Conservation (phyloP, 2,797 vertebrate species). For the Darevskia nairensis region DNA sequence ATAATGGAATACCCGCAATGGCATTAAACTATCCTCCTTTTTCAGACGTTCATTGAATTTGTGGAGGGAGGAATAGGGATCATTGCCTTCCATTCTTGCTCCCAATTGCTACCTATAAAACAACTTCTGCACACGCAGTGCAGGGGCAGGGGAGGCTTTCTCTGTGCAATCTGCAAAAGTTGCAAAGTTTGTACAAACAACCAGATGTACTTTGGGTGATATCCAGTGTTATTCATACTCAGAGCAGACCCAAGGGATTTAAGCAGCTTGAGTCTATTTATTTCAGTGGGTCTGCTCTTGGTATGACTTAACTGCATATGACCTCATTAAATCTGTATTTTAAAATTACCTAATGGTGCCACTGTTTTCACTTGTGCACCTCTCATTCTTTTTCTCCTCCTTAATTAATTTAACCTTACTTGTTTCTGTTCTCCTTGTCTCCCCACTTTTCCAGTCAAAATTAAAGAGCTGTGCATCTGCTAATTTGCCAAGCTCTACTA, state of each 20-base stretch:
- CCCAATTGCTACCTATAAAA: not conserved
- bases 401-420: not conserved
- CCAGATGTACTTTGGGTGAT: not conserved
- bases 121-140: not conserved
- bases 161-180: not conserved
- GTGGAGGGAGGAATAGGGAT: no score
- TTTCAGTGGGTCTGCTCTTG: no score
- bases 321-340: no score
- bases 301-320: no score
- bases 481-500: not conserved
- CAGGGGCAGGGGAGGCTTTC: fast-evolving
- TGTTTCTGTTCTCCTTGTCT: not conserved
- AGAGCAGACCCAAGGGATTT: no score
- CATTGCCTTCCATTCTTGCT: not conserved
- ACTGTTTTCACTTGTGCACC: not conserved
- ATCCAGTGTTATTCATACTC: no score
- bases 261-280: no score
- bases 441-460: not conserved
- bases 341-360: no score
- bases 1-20: not conserved
- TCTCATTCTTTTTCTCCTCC: not conserved
- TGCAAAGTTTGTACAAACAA: not conserved
- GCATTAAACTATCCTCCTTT: not conserved
- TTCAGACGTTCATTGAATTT: not conserved
- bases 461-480: not conserved